Evolutionary conservation across 2,113 vertebrate species (phyloP), one percentile per base, ranked within the genome.

Genomic region (Rhinolophus sinicus): DNA sequence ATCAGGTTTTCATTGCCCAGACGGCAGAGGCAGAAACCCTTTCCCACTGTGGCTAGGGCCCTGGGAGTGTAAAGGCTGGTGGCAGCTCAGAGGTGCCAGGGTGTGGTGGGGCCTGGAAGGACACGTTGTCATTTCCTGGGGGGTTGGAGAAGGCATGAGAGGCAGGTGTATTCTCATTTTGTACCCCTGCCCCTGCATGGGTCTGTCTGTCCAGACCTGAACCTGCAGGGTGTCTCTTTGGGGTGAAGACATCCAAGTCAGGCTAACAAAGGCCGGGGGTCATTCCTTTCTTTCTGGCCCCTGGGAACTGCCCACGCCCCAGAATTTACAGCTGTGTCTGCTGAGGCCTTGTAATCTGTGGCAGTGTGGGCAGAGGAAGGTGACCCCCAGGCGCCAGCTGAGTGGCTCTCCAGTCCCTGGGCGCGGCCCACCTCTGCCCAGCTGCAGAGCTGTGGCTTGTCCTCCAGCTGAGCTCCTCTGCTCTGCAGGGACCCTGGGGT

Each of bases 381-480:
- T 0, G 18, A 19, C 22, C 4, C 1, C 6, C 33, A 7, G 77
- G 64, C 18, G 1, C 44, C 52, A 54, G 44, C 28, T 0, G 6
- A 47, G 69, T 7, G 14, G 26, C 62, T 52, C 19, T 54, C n/a
- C 8, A 40, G 50, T 22, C 18, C 38, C 50, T 2, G 16, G 9
- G 2, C 2, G 2, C 0, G 14, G 28, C 16, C 15, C 11, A 1
- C 12, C 40, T 47, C 47, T 84, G 35, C 22, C n/a, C 0, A 6
- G 16, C 12, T 72, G 26, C 47, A 4, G 26, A 58, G 14, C 80
- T 4, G 16, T 28, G 72, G 47, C 62, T 26, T 6, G 22, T 33
- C 75, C 40, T 54, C 35, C 6, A 4, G 22, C 11, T 6, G 1
- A 15, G 30, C 14, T 1, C 11, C 33, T 44, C 44, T 2, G 5